Percentiles rank a stretch among this genome's conserved stretches.
Conservation (phyloP, 2,113 vertebrate species). For the Rhabdornis inornatus region DNA sequence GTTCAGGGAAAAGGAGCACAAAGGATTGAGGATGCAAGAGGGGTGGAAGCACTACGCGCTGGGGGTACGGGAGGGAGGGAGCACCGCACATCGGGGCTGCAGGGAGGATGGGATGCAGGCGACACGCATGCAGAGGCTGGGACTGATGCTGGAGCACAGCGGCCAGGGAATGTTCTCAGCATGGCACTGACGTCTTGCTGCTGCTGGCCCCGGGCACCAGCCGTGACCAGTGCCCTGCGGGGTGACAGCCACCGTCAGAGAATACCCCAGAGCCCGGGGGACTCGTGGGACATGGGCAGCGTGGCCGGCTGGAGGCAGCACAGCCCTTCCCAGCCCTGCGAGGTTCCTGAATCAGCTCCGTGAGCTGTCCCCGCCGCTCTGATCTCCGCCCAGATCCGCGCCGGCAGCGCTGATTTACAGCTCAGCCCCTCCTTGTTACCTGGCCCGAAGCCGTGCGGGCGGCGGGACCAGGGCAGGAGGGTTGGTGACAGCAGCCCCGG, state of each 20-base stretch:
- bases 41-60: background rate
- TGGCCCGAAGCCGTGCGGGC: background rate
- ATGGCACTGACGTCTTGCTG: rapidly evolving
- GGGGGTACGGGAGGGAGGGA: background rate
- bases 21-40: background rate
- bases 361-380: background rate
- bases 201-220: background rate
- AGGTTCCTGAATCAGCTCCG: background rate
- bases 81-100: background rate
- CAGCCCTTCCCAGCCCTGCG: background rate
- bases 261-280: rapidly evolving
- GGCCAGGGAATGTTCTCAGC: background rate
- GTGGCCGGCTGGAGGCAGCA: background rate
- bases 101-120: background rate
- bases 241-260: background rate
- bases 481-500: background rate
- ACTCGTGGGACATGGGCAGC: rapidly evolving
- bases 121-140: background rate
- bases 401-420: background rate
- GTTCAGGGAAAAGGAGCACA: background rate
- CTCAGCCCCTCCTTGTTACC: background rate
- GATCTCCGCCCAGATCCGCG: background rate
- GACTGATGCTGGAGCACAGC: background rate
- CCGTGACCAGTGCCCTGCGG: background rate
- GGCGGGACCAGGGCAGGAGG: background rate